A percentile compares a stretch with the other conserved stretches of the same genome.
These are phyloP conservation scores for Sigmodon hispidus DNA, from an alignment of 2,113 vertebrate genomes.

Conservation along the genomic window DNA sequence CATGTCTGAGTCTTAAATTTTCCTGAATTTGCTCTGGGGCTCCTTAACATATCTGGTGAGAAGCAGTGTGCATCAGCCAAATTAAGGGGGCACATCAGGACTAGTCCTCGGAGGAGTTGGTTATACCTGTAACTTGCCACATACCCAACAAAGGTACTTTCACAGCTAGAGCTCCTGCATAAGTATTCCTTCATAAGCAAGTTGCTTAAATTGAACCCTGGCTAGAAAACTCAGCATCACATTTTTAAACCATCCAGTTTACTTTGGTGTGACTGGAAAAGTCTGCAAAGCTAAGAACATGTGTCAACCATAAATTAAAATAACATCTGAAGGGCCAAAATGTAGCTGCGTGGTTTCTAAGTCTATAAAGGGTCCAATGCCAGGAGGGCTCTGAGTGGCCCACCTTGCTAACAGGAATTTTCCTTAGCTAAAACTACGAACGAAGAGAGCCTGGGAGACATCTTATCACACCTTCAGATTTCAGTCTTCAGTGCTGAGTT, in stretches of 20 bases:
- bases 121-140: not conserved
- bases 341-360: conserved; percentile 14
- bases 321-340: conserved; percentile 45
- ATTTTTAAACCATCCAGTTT: conserved; percentile 64
- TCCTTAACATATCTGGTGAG: not conserved
- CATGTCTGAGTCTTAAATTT: not conserved
- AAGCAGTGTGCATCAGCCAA: not conserved
- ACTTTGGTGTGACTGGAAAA: conserved; percentile 62
- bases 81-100: not conserved
- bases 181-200: conserved; percentile 63
- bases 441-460: conserved; percentile 22
- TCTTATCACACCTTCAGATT: not conserved
- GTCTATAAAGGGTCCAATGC: conserved; percentile 45
- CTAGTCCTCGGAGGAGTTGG: not conserved
- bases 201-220: conserved; percentile 60
- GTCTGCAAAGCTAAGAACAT: conserved; percentile 55
- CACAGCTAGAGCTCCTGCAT: conserved; percentile 8
- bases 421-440: conserved; percentile 50
- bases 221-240: conserved; percentile 51
- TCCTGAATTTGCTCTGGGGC: conserved; percentile 34
- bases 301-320: conserved; percentile 68
- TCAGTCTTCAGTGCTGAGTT: not conserved
- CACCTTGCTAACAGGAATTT: conserved; percentile 53
- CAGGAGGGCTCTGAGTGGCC: conserved; percentile 38
- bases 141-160: conserved; percentile 10